These are phyloP conservation scores for Enteromius argenteus DNA, from an alignment of 2,797 vertebrate species.

Conservation along the genomic window DNA sequence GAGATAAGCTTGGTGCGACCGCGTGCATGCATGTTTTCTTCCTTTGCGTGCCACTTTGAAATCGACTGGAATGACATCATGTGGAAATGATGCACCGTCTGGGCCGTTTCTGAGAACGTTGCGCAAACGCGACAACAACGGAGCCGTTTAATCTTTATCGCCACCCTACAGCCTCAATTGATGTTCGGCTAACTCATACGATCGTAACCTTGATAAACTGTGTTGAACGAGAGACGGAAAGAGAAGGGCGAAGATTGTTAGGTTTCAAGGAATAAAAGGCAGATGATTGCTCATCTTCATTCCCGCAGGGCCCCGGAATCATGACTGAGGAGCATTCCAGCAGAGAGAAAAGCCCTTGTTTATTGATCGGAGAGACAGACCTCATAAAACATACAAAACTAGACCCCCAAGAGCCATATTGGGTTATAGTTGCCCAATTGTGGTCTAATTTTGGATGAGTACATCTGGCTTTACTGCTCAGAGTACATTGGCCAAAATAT, in stretches of 20 bases:
- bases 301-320: constrained; percentile 71
- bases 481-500: constrained; percentile 24
- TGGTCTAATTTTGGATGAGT: constrained; percentile 7
- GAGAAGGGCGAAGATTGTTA: background rate
- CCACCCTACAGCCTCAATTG: background rate
- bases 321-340: constrained; percentile 74
- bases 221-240: background rate
- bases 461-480: constrained; percentile 25
- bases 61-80: constrained; percentile 35
- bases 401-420: background rate
- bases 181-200: background rate
- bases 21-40: constrained; percentile 44
- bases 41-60: constrained; percentile 55
- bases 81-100: constrained; percentile 17
- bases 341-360: constrained; percentile 71
- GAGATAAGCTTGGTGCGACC: constrained; percentile 86
- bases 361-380: constrained; percentile 60
- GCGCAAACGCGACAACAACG: background rate
- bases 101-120: background rate
- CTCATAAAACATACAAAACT: constrained; percentile 54
- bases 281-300: constrained; percentile 68
- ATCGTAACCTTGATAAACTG: constrained; percentile 9
- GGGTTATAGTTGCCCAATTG: background rate
- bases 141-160: background rate
- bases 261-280: constrained; percentile 41